Evolutionary conservation across 2,888 invertebrate genomes (phyloP).

Genomic region (Drosophila fungiperda): DNA sequence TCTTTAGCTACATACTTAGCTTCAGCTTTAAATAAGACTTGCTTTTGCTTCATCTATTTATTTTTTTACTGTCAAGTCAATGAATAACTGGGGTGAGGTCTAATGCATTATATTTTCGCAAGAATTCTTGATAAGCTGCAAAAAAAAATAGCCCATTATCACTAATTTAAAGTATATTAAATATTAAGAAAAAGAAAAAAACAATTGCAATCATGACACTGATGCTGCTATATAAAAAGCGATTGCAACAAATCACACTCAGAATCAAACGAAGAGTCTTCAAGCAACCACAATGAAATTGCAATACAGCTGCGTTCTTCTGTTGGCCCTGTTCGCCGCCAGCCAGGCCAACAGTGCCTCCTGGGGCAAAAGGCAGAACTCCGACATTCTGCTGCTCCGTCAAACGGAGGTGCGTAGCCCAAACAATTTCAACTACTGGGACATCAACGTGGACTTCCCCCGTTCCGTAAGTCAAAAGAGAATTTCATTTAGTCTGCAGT

Average conservation of each 20-base stretch:
- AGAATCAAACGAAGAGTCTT: constrained; percentile 32
- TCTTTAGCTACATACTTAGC: not conserved
- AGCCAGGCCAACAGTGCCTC: constrained; percentile 52
- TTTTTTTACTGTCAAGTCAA: not conserved
- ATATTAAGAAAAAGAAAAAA: constrained; percentile 7
- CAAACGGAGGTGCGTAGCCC: constrained; percentile 53
- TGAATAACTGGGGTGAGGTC: too few relatives aligned
- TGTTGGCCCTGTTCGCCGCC: constrained; percentile 64
- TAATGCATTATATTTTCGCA: not conserved
- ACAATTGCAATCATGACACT: constrained; percentile 31
- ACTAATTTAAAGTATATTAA: constrained; percentile 60
- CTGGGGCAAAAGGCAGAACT: constrained; percentile 56
- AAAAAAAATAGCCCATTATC: not conserved
- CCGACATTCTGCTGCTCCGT: constrained; percentile 53
- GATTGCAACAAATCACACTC: not conserved
- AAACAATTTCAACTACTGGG: constrained; percentile 51
- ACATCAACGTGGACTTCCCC: constrained; percentile 55
- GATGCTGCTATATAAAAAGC: constrained; percentile 40
- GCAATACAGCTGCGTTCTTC: constrained; percentile 55
- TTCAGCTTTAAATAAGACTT: not conserved
- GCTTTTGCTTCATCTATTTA: not conserved
- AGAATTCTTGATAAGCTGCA: constrained; percentile 50
- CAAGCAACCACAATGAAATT: constrained; percentile 52
- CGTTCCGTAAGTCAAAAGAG: constrained; percentile 47
- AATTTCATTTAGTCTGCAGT: not conserved